Evolutionary conservation across 2,113 vertebrate genomes (phyloP), one percentile per base, ranked within the genome.

Genomic region (Helogale parvula): DNA sequence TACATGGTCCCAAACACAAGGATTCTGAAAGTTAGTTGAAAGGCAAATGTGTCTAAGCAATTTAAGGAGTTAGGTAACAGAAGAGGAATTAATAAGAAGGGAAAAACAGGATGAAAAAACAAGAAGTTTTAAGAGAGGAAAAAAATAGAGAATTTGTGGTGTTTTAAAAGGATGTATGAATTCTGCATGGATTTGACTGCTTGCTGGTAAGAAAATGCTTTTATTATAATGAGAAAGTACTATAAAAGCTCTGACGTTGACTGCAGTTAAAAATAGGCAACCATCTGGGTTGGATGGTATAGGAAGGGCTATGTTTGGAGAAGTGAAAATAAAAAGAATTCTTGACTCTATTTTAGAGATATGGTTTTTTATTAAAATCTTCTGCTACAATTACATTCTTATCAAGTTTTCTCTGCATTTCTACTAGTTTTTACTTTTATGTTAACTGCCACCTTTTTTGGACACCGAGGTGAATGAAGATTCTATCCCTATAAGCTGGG

Each of bases 261-360:
- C 76, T 66, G 16, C 12, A 45, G 65, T 96, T 97, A 96, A 96
- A 98, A 98, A 98, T 97, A 98, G 97, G 93, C 50, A 93, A 45
- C 98, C 98, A 98, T 97, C 98, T 98, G 98, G 97, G 90, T 66
- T 77, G 45, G 45, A 96, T 63, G 93, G 76, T 96, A 96, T 94
- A 82, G 97, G 87, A 76, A 93, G 52, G 50, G 50, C 94, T 96
- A 91, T 96, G 95, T 96, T 96, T 88, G 35, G 89, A 97, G 88
- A 96, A 92, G 71, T 90, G 52, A 91, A 83, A 96, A 91, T 82
- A 77, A 92, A 96, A 96, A 93, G 71, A 25, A 74, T 72, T 80
- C 90, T 85, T 27, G 35, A 66, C 89, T 96, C 52, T 85, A 66
- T 69, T 96, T 97, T 88, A 88, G 96, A 89, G 74, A 82, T 63